Conservation (phyloP, 2,113 vertebrate species). For the Agapornis roseicollis region DNA sequence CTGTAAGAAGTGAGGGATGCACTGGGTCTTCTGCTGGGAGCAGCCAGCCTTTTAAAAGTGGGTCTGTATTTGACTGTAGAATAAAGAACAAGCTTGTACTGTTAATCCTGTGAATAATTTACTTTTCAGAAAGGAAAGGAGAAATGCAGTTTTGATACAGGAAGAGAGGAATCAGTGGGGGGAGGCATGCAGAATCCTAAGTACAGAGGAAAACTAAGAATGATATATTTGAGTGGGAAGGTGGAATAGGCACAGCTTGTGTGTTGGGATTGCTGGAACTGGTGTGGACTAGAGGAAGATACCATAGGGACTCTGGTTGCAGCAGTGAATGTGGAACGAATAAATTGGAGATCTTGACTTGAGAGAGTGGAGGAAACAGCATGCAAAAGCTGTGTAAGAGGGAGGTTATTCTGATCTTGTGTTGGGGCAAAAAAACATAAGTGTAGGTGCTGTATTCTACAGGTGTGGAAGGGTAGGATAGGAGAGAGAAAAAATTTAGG, state of each 20-base stretch:
- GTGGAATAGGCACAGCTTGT: neutral
- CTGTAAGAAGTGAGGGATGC: neutral
- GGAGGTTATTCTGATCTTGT: neutral
- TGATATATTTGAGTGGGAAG: neutral
- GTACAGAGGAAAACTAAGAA: neutral
- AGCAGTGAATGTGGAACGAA: neutral
- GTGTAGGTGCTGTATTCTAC: neutral
- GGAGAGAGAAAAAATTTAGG: neutral
- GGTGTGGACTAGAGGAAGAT: neutral
- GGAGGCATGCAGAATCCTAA: neutral
- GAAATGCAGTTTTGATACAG: neutral
- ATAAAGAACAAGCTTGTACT: slow-evolving; percentile 25
- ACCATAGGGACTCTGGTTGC: neutral
- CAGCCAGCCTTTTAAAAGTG: neutral
- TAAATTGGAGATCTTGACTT: neutral
- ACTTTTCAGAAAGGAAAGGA: neutral
- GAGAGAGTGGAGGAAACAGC: neutral
- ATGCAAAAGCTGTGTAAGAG: neutral
- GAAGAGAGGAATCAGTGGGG: neutral
- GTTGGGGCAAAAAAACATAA: neutral
- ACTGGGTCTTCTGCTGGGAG: neutral
- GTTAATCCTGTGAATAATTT: slow-evolving; percentile 46
- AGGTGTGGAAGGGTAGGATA: neutral
- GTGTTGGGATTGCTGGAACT: neutral
- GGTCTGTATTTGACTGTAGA: neutral